Evolutionary conservation across 2,797 vertebrate genomes (phyloP).

Genomic region (Schizothorax lantsangensis): DNA sequence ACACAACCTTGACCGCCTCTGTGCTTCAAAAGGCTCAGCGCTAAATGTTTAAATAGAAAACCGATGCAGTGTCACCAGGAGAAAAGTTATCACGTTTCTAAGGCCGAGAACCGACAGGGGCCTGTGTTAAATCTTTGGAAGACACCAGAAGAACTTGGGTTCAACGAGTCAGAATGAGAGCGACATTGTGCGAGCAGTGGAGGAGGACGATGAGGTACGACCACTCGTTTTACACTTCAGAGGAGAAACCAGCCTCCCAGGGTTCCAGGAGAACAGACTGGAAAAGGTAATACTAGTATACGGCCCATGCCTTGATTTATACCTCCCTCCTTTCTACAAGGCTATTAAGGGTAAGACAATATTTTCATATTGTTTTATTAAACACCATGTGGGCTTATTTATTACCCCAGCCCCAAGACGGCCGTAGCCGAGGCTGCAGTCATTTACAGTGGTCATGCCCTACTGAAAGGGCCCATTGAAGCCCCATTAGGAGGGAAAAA

Average conservation of each 20-base stretch:
- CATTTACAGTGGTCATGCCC: conserved; percentile 61
- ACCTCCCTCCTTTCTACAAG: conserved; percentile 58
- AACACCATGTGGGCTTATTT: conserved; percentile 74
- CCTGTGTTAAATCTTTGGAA: conserved; percentile 43
- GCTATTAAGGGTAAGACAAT: conserved; percentile 71
- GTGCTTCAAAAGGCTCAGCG: neutral
- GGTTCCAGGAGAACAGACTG: conserved; percentile 49
- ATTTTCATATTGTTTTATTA: conserved; percentile 77
- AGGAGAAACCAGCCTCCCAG: conserved; percentile 40
- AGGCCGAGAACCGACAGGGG: conserved; percentile 8
- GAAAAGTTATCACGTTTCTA: conserved; percentile 38
- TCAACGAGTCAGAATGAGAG: conserved; percentile 55
- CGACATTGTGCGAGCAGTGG: conserved; percentile 33
- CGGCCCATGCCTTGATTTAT: conserved; percentile 66
- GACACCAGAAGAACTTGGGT: conserved; percentile 20
- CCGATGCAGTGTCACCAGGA: conserved; percentile 31
- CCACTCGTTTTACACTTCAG: conserved; percentile 62
- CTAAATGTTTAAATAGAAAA: conserved; percentile 46
- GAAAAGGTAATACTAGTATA: conserved; percentile 56
- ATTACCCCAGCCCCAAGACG: conserved; percentile 62
- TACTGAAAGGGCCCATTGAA: conserved; percentile 65
- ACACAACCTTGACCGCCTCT: neutral
- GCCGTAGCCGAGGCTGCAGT: conserved; percentile 49
- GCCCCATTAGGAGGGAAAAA: conserved; percentile 26
- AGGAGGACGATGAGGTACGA: conserved; percentile 59